Conservation (phyloP, 2,888 invertebrate genomes). For the Congeria kusceri region DNA sequence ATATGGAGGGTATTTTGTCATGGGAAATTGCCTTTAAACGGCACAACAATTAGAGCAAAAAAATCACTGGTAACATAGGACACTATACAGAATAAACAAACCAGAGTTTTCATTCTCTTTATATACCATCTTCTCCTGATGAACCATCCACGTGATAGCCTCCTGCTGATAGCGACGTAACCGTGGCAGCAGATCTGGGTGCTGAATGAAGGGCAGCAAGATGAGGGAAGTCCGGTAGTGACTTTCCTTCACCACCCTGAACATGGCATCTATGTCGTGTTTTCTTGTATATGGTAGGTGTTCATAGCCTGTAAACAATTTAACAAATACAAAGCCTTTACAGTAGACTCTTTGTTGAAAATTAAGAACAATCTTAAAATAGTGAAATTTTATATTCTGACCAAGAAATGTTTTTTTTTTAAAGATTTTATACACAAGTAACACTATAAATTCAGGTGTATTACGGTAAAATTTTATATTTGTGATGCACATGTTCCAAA, state of each 20-base stretch:
- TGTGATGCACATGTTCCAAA: too few relatives aligned
- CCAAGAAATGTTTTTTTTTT: slow-evolving; percentile 81
- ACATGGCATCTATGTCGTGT: slow-evolving; percentile 83
- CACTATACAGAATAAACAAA: neutral
- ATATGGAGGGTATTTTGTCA: too few relatives aligned
- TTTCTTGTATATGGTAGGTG: slow-evolving; percentile 63
- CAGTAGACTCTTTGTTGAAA: too few relatives aligned
- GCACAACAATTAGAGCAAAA: too few relatives aligned
- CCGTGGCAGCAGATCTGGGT: slow-evolving; percentile 86
- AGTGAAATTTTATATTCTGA: too few relatives aligned
- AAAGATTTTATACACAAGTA: too few relatives aligned
- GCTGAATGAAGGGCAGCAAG: slow-evolving; percentile 72
- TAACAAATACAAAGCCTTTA: neutral
- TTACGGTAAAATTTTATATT: too few relatives aligned
- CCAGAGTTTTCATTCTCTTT: neutral
- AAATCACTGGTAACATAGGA: slow-evolving; percentile 90
- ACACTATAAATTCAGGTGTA: neutral
- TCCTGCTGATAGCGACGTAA: slow-evolving; percentile 89
- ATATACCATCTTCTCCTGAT: slow-evolving; percentile 86
- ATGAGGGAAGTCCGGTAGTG: slow-evolving; percentile 64
- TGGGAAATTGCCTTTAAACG: too few relatives aligned
- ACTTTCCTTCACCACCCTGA: slow-evolving; percentile 75
- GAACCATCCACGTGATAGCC: slow-evolving; percentile 90
- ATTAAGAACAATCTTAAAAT: too few relatives aligned
- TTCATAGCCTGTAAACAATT: slow-evolving; percentile 47